These are phyloP conservation scores for Temnothorax unifasciatus DNA, from an alignment of 2,888 invertebrate genomes.

Conservation along the genomic window DNA sequence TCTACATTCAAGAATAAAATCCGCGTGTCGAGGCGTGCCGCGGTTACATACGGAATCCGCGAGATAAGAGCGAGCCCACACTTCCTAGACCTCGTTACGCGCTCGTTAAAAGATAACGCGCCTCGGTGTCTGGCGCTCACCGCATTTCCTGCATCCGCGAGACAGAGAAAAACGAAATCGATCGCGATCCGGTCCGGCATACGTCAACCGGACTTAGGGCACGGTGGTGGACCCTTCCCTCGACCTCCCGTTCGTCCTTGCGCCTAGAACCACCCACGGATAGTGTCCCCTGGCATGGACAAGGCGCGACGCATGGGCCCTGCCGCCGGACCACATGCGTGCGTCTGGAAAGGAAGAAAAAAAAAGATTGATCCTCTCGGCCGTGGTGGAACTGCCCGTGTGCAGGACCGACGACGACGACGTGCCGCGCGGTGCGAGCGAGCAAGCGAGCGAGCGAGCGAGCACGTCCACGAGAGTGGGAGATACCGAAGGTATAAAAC, in stretches of 20 bases:
- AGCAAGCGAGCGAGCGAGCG: constrained; percentile 36
- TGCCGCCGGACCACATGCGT: not conserved
- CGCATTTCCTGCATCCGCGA: constrained; percentile 39
- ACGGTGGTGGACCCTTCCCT: constrained; percentile 48
- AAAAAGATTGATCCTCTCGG: constrained; percentile 70
- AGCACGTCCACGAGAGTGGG: constrained; percentile 75
- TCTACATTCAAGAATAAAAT: not conserved
- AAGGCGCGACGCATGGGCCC: not conserved
- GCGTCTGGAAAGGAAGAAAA: constrained; percentile 60
- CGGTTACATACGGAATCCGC: constrained; percentile 7
- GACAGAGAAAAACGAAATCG: not conserved
- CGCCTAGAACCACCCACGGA: constrained; percentile 44
- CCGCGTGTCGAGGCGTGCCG: constrained; percentile 12
- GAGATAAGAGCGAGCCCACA: constrained; percentile 22
- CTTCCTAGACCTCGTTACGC: constrained; percentile 39
- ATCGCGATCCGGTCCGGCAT: not conserved
- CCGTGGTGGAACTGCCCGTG: constrained; percentile 70
- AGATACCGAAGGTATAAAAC: constrained; percentile 85
- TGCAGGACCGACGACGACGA: constrained; percentile 62
- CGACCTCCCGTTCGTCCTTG: constrained; percentile 64
- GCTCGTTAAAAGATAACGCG: constrained; percentile 5
- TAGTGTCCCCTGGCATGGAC: constrained; percentile 8
- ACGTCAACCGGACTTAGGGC: constrained; percentile 37
- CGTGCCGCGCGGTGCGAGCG: constrained; percentile 49
- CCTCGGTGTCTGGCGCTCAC: not conserved